A percentile compares a stretch with the other conserved stretches of the same genome.
Evolutionary conservation across 1,140 invertebrate genomes (phyloP).

Genomic region (Planococcus citri): DNA sequence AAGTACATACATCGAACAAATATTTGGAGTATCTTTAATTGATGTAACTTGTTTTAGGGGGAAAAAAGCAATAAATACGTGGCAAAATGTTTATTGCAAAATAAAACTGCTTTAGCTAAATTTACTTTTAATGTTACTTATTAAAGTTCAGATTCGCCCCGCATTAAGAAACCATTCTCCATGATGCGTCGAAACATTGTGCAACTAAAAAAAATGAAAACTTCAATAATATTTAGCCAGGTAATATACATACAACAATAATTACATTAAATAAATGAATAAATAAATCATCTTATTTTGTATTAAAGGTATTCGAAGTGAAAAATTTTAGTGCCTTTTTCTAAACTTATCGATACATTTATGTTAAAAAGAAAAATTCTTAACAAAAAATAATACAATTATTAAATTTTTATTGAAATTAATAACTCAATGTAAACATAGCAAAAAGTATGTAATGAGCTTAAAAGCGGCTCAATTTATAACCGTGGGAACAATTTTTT

Average conservation of each 20-base stretch:
- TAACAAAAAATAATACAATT: background rate
- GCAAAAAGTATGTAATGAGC: background rate
- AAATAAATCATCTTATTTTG: too few species aligned
- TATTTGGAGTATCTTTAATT: too few species aligned
- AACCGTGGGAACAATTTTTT: constrained; percentile 17
- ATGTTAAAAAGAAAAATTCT: background rate
- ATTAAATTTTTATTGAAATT: constrained; percentile 7
- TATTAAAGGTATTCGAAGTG: background rate
- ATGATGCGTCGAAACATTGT: background rate
- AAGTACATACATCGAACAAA: too few species aligned
- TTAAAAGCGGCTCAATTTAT: constrained; percentile 13
- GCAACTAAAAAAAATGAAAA: background rate
- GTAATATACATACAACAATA: too few species aligned
- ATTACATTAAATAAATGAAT: too few species aligned
- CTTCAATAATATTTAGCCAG: background rate
- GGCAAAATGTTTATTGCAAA: too few species aligned
- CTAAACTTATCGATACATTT: background rate
- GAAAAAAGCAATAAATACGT: too few species aligned
- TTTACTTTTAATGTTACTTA: too few species aligned
- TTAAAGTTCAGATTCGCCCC: too few species aligned
- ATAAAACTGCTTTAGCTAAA: too few species aligned
- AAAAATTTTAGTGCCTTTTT: background rate
- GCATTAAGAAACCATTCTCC: background rate
- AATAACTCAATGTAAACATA: background rate
- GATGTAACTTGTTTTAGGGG: too few species aligned